phyloP scores from a whole-genome alignment of 1,140 invertebrate genomes.

The Halyomorpha halys region DNA sequence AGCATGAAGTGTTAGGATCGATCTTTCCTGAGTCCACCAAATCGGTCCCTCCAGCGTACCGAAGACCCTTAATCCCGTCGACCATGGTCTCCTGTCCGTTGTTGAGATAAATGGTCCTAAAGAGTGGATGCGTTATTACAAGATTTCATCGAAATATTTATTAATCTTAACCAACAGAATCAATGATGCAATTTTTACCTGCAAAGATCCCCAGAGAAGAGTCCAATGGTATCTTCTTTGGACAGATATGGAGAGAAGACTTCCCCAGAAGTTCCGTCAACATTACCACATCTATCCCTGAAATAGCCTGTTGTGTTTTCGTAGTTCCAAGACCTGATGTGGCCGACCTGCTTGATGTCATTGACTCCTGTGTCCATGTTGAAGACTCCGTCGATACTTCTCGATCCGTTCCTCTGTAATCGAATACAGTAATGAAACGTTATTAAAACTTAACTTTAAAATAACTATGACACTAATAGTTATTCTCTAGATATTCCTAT shows the following conservation, averaged over 20 bases:
- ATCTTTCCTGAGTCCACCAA: constrained; percentile 41
- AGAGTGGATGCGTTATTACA: constrained; percentile 17
- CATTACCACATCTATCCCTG: constrained; percentile 43
- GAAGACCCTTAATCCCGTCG: constrained; percentile 36
- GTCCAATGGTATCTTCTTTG: constrained; percentile 40
- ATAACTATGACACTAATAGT: too few species aligned
- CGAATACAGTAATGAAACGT: too few species aligned
- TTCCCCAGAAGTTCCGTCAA: constrained; percentile 63
- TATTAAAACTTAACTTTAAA: too few species aligned
- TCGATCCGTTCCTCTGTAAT: constrained; percentile 59
- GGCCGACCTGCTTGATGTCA: constrained; percentile 49
- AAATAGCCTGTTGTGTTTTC: constrained; percentile 47
- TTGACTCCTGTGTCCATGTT: constrained; percentile 58
- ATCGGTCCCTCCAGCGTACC: constrained; percentile 36
- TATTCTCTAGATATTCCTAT: too few species aligned
- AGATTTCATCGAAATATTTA: neutral
- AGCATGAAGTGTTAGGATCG: constrained; percentile 54
- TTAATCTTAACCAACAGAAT: neutral
- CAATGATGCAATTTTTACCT: constrained; percentile 35
- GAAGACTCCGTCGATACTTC: constrained; percentile 48
- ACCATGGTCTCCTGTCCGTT: constrained; percentile 42
- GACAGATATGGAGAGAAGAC: constrained; percentile 54
- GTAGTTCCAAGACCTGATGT: constrained; percentile 57
- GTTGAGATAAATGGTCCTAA: constrained; percentile 37
- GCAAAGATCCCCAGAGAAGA: constrained; percentile 61